phyloP scores from a whole-genome alignment of 2,113 vertebrate genomes.

The Misgurnus mizolepis region DNA sequence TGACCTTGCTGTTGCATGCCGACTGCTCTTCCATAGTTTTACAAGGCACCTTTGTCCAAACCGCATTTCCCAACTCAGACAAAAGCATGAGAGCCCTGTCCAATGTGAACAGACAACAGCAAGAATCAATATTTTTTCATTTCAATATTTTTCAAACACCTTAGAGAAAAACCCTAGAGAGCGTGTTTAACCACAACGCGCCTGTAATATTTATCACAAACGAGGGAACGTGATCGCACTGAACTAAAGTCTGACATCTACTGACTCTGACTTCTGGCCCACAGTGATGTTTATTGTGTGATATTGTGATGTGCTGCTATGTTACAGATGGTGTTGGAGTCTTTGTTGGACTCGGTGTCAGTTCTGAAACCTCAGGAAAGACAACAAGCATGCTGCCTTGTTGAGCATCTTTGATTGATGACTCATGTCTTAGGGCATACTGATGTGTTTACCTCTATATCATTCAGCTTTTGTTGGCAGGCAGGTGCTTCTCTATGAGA shows the following conservation, averaged over 20 bases:
- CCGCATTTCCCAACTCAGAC: conserved; percentile 36
- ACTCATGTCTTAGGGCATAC: neutral
- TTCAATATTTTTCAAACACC: neutral
- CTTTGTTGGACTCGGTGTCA: neutral
- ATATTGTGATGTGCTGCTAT: conserved; percentile 7
- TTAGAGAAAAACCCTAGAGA: conserved; percentile 1
- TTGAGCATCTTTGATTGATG: conserved; percentile 9
- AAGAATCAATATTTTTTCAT: neutral
- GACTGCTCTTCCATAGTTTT: neutral
- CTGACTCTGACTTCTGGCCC: conserved; percentile 7
- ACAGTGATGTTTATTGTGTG: neutral
- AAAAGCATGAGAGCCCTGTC: conserved; percentile 18
- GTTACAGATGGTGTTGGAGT: conserved; percentile 12
- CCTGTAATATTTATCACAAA: conserved; percentile 15
- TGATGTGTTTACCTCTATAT: neutral
- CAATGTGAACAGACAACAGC: conserved; percentile 40
- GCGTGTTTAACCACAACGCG: neutral
- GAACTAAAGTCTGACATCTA: conserved; percentile 6
- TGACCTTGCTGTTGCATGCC: too few species aligned
- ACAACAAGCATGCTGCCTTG: conserved; percentile 4
- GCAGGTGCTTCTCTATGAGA: neutral
- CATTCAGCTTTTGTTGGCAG: conserved; percentile 16
- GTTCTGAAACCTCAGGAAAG: conserved; percentile 9
- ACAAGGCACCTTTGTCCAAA: conserved; percentile 9
- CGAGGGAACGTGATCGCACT: neutral